Percentiles rank a stretch among this genome's conserved stretches.
Evolutionary conservation across 1,140 invertebrate genomes (phyloP).

Genomic region (Prorops nasuta): DNA sequence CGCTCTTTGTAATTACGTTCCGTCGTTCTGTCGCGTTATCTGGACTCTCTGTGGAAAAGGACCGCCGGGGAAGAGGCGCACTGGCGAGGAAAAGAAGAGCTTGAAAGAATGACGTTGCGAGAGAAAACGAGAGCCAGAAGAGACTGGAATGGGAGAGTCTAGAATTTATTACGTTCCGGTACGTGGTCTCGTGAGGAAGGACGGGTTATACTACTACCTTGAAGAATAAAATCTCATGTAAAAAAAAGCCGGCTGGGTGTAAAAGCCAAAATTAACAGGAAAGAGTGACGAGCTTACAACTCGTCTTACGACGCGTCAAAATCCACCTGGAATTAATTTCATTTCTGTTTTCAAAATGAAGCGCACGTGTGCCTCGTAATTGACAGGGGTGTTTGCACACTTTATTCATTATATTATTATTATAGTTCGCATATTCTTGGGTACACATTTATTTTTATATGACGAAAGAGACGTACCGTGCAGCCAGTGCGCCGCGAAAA

Average conservation of each 20-base stretch:
- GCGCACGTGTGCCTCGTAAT: background rate
- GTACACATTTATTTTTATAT: background rate
- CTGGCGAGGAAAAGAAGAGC: constrained; percentile 1
- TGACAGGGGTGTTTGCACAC: background rate
- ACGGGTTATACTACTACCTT: constrained; percentile 6
- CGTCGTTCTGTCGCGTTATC: constrained; percentile 22
- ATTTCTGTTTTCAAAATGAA: background rate
- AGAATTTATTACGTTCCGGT: constrained; percentile 31
- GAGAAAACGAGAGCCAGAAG: constrained; percentile 11
- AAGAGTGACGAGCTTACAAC: background rate
- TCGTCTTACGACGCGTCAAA: constrained; percentile 8
- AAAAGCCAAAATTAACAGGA: constrained; percentile 21
- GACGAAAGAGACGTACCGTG: too few relatives aligned
- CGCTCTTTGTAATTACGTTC: constrained; percentile 29
- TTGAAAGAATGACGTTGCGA: background rate
- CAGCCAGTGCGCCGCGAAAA: too few relatives aligned
- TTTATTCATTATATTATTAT: background rate
- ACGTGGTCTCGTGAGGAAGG: background rate
- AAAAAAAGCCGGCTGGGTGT: constrained; percentile 5
- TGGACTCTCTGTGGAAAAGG: constrained; percentile 2
- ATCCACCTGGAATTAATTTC: constrained; percentile 11
- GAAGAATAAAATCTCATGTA: constrained; percentile 23
- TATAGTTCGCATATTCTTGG: background rate
- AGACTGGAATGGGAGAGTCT: constrained; percentile 18
- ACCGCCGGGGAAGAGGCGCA: background rate